Base-by-base conservation (phyloP, 1,140 invertebrate species). In the Bombus pascuorum region DNA sequence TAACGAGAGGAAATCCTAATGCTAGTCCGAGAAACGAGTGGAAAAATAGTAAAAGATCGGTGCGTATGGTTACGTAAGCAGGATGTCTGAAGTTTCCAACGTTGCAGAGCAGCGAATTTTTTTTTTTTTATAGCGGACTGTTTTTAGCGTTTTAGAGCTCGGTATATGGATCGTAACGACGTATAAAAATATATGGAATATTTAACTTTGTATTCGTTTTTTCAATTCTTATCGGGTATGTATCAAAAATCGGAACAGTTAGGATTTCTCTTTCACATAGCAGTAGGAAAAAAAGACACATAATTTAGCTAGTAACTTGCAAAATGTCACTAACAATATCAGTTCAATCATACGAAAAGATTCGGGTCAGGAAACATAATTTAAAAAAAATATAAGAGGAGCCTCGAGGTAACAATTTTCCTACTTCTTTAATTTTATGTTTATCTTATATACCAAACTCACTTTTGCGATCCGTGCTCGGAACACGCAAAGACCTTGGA, bases 401-500 rank as follows among this genome's bases (percentile, higher is more conserved):
- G 47, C 47, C 5, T 53, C 5, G 0, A 22, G 5, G 22, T 53
- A 53, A 22, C 18, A 22, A 8, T 8, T 22, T 53, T 6, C 18
- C 18, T 53, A 2, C 47, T 22, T 53, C 6, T 22, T 53, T 53
- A 53, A 53, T 22, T 53, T 53, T 22, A 22, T 0, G 47, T 22
- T 53, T 53, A 53, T 22, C 18, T 53, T 53, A 22, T 47, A 15
- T 37, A 6, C 18, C 15, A 10, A 75, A 83, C 89, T 93, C 90
- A 94, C 95, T 92, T 91, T 85, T 91, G 68, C 6, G 90, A 90
- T 85, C 95, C 95, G 83, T 96, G 95, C 62, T 96, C 95, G 15
- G 95, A 94, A 93, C 97, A 97, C 9, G 96, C 96, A 87, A 97
- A 96, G 88, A 97, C 96, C 87, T 95, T 95, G 87, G 91, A 84